Evolutionary conservation across 1,140 invertebrate genomes (phyloP).

Genomic region (Drosophila orena): DNA sequence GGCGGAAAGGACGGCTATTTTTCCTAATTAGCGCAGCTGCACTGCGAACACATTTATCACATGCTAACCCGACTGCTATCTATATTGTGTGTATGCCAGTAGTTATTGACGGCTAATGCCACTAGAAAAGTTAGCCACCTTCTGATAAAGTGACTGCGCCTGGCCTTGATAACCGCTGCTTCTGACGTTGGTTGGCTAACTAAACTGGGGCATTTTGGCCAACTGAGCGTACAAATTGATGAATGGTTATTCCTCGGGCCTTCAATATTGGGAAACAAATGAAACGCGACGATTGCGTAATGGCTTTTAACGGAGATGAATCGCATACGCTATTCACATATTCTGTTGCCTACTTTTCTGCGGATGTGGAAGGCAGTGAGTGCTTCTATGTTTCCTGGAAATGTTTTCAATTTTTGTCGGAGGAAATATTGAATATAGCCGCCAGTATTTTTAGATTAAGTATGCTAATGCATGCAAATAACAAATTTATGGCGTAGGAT

Average conservation of each 20-base stretch:
- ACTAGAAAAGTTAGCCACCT: constrained; percentile 48
- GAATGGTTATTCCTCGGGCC: constrained; percentile 49
- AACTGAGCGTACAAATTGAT: constrained; percentile 39
- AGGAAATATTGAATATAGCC: background rate
- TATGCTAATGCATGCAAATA: constrained; percentile 15
- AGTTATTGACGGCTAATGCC: constrained; percentile 60
- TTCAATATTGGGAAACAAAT: constrained; percentile 24
- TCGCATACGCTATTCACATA: constrained; percentile 4
- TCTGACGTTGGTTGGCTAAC: constrained; percentile 38
- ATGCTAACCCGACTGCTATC: constrained; percentile 43
- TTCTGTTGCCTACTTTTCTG: constrained; percentile 32
- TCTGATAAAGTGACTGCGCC: constrained; percentile 50
- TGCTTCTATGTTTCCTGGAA: no score
- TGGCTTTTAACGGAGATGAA: constrained; percentile 12
- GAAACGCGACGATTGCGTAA: constrained; percentile 17
- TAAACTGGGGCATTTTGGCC: constrained; percentile 10
- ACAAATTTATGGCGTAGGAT: constrained; percentile 1
- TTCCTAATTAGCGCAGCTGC: constrained; percentile 46
- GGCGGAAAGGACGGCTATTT: constrained; percentile 16
- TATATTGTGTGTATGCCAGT: constrained; percentile 54
- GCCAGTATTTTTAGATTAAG: background rate
- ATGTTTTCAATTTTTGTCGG: no score
- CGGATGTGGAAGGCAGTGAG: background rate
- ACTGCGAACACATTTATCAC: constrained; percentile 52
- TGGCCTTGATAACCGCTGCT: constrained; percentile 37